A percentile compares a stretch with the other conserved stretches of the same genome.
phyloP scores from a whole-genome alignment of 2,113 vertebrate genomes.

The Glaucidium brasilianum region DNA sequence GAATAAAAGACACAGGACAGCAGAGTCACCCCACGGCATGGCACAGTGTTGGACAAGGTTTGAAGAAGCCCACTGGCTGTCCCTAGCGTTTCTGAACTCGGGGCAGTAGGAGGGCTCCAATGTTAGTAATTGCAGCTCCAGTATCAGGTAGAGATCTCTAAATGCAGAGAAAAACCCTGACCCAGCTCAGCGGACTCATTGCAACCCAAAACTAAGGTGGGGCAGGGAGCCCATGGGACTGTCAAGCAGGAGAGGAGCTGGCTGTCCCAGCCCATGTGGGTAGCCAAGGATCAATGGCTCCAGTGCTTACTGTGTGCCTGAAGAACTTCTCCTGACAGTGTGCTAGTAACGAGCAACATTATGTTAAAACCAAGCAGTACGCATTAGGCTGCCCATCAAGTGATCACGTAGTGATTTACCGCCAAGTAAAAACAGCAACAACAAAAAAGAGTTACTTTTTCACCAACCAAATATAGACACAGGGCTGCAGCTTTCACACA shows the following conservation, averaged over 20 bases:
- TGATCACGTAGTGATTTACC: fast-evolving
- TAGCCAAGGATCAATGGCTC: neutral
- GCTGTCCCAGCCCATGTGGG: fast-evolving
- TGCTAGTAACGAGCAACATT: neutral
- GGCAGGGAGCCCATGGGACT: neutral
- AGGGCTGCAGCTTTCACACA: neutral
- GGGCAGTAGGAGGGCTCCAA: fast-evolving
- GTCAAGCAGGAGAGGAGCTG: fast-evolving
- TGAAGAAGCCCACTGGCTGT: neutral
- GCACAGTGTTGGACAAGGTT: fast-evolving
- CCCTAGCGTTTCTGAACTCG: fast-evolving
- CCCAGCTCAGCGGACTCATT: fast-evolving
- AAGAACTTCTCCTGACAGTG: fast-evolving
- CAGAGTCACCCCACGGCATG: fast-evolving
- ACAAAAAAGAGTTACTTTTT: neutral
- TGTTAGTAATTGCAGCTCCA: fast-evolving
- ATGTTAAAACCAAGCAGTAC: neutral
- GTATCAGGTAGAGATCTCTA: fast-evolving
- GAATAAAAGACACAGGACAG: neutral
- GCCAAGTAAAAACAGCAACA: neutral
- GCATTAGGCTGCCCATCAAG: neutral
- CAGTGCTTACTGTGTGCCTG: fast-evolving
- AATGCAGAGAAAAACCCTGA: fast-evolving
- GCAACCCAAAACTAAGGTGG: neutral
- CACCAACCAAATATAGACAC: neutral